A percentile compares a stretch with the other conserved stretches of the same genome.
Conservation (phyloP, 2,797 vertebrate species). For the Pempheris klunzingeri region DNA sequence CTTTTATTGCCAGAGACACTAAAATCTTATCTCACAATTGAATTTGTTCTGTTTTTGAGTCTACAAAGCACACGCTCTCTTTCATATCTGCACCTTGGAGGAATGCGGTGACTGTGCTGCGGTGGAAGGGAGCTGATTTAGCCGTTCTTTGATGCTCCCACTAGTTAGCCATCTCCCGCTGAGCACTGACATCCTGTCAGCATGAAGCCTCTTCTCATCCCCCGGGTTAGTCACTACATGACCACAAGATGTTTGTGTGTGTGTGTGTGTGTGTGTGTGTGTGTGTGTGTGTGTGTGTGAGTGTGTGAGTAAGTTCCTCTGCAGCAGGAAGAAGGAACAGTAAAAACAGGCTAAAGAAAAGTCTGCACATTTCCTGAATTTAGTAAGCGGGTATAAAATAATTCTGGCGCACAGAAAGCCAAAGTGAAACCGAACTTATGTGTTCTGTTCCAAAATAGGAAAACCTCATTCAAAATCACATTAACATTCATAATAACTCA, state of each 20-base stretch:
- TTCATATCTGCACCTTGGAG: slow-evolving; percentile 74
- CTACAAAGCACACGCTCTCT: slow-evolving; percentile 48
- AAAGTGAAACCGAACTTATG: background rate
- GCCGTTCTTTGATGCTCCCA: slow-evolving; percentile 81
- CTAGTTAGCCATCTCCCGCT: slow-evolving; percentile 80
- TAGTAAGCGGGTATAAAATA: background rate
- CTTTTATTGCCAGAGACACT: slow-evolving; percentile 1
- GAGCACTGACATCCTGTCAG: slow-evolving; percentile 84
- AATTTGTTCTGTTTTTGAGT: slow-evolving; percentile 18
- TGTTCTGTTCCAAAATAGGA: background rate
- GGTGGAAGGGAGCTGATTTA: slow-evolving; percentile 77
- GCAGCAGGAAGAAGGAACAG: slow-evolving; percentile 22
- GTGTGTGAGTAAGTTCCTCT: slow-evolving; percentile 9
- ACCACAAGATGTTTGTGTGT: slow-evolving; percentile 76
- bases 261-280: slow-evolving; percentile 39
- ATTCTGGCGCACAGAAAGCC: background rate
- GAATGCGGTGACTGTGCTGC: slow-evolving; percentile 69
- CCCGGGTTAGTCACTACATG: slow-evolving; percentile 80
- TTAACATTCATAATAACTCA: background rate
- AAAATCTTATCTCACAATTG: slow-evolving; percentile 13
- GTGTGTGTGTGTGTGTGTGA: slow-evolving; percentile 46
- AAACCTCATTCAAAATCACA: background rate
- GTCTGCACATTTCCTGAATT: slow-evolving; percentile 7
- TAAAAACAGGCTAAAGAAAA: slow-evolving; percentile 36
- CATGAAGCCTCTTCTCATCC: slow-evolving; percentile 80